phyloP scores from a whole-genome alignment of 1,140 invertebrate genomes.

The Delia radicum region DNA sequence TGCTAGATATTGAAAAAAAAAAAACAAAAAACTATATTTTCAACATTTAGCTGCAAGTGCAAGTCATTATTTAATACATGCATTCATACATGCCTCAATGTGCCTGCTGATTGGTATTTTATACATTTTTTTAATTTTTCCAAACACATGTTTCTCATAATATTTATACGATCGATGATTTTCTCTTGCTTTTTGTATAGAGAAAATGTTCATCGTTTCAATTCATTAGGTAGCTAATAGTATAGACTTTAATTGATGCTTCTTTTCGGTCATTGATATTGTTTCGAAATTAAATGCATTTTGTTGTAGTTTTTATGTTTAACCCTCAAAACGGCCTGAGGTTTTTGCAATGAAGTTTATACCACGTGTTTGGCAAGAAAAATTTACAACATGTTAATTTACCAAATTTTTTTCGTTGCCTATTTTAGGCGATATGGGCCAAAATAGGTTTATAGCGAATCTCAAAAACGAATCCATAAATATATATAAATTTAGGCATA shows the following conservation, averaged over 20 bases:
- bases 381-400: too few relatives aligned
- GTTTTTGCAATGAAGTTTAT: too few relatives aligned
- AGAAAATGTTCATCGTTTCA: background rate
- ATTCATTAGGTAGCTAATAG: background rate
- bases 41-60: constrained; percentile 1
- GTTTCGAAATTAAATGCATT: background rate
- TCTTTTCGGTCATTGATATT: background rate
- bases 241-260: background rate
- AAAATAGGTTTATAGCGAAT: too few relatives aligned
- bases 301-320: too few relatives aligned
- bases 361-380: too few relatives aligned
- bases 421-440: too few relatives aligned
- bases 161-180: background rate
- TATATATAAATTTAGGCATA: too few relatives aligned
- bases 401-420: too few relatives aligned
- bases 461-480: too few relatives aligned
- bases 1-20: background rate
- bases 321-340: too few relatives aligned
- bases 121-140: background rate
- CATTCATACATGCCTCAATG: background rate
- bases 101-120: background rate
- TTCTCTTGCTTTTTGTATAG: background rate
- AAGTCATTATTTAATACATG: constrained; percentile 4
- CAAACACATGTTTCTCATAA: background rate
- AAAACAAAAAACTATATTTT: too few relatives aligned